These are phyloP conservation scores for Ceratina australensis DNA, from an alignment of 1,140 invertebrate genomes.

Conservation along the genomic window DNA sequence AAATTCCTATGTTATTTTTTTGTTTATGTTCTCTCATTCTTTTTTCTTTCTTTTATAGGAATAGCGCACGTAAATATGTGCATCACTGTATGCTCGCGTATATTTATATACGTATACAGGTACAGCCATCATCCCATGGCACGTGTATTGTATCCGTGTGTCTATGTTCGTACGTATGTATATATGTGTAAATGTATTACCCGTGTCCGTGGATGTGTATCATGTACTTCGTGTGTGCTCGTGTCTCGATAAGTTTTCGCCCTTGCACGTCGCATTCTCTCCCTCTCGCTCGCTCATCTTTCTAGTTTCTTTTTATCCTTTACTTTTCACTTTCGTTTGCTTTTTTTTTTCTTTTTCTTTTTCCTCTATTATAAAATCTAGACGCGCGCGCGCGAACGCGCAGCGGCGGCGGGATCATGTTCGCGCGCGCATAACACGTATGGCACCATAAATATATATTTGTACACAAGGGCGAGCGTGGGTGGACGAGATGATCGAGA, in stretches of 20 bases:
- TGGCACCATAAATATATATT: constrained; percentile 56
- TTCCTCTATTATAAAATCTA: constrained; percentile 53
- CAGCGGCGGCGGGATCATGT: not conserved
- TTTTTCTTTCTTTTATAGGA: constrained; percentile 37
- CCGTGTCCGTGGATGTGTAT: not conserved
- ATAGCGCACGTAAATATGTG: constrained; percentile 56
- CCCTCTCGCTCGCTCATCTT: constrained; percentile 26
- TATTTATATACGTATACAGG: constrained; percentile 58
- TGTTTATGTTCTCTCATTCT: constrained; percentile 26
- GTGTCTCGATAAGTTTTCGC: constrained; percentile 36
- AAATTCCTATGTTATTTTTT: constrained; percentile 30
- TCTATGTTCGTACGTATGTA: not conserved
- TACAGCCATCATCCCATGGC: constrained; percentile 50
- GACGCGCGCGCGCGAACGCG: constrained; percentile 38
- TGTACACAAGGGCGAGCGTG: constrained; percentile 43
- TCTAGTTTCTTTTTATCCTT: constrained; percentile 2
- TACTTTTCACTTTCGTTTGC: not conserved
- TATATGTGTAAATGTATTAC: not conserved
- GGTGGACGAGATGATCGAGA: constrained; percentile 39
- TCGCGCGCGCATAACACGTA: constrained; percentile 42
- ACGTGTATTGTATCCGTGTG: constrained; percentile 13
- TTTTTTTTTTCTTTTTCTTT: constrained; percentile 23
- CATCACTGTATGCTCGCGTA: constrained; percentile 53
- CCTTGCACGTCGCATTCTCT: constrained; percentile 26
- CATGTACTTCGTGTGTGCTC: not conserved